Base-by-base conservation (phyloP, 1,140 invertebrate species). In the Drosophila eugracilis region DNA sequence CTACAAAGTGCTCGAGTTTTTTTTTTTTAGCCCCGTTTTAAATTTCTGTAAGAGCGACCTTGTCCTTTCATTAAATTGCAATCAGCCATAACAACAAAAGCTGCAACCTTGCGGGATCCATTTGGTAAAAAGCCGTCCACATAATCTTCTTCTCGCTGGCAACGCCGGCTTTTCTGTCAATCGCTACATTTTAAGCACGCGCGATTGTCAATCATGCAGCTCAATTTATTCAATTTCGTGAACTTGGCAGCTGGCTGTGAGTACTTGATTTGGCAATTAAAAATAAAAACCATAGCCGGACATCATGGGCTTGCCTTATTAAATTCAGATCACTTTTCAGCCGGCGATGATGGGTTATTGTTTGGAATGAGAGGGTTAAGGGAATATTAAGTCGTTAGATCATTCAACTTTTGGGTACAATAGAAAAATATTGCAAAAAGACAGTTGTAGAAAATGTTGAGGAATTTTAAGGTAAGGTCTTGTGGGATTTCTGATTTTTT, bases 171-270 rank as follows among this genome's bases (percentile, higher is more conserved):
- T 39, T 73, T 32, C 48, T 60, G 54, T 45, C 57, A 63, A 65
- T 59, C 65, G 70, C 53, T 54, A 63, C 44, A 54, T 37, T 59
- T 74, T 73, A 42, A 41, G 45, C 79, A 84, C 65, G 75, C 52
- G 49, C 41, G 34, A 58, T 47, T 59, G 47, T 67, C 36, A 67
- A 67, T 65, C 44, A 66, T 37, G 45, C 39, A 44, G 17, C 26
- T 54, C 28, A 47, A 72, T 22, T 48, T 67, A 84, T 78, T 84
- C 71, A 75, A 53, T 59, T 42, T 49, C 72, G 62, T 79, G 78
- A 83, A 77, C 67, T 81, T 83, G 74, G 78, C 14, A 21, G 44
- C 19, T 30, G 36, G 10, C 39, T 60, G 15, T 58, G 39, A 17
- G 44, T 49, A 52, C 55, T 47, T 28, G 60, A 17, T 66, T 42